Evolutionary conservation across 2,113 vertebrate genomes (phyloP).

Genomic region (Scopus umbretta): DNA sequence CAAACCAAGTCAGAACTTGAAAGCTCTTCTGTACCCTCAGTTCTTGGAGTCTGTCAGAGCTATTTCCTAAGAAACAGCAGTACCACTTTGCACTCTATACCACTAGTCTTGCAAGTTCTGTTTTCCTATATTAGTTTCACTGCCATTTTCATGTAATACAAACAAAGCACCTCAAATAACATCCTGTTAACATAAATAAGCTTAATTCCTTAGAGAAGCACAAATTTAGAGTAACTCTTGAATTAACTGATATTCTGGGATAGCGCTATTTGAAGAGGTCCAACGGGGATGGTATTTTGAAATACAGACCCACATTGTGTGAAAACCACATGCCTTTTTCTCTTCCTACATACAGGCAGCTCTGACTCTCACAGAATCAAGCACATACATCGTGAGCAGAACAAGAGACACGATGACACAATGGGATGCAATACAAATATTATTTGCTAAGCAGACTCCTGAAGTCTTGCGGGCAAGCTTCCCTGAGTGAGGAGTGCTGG

Average conservation of each 20-base stretch:
- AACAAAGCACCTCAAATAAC: conserved; percentile 10
- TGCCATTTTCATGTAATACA: neutral
- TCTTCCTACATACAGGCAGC: conserved; percentile 7
- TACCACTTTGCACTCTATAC: neutral
- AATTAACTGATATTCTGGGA: conserved; percentile 44
- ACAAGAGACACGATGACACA: neutral
- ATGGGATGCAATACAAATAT: neutral
- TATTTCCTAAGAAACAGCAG: neutral
- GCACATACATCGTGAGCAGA: neutral
- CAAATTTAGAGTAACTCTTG: neutral
- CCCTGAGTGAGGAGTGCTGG: neutral
- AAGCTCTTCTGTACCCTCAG: neutral
- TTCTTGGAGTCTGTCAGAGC: neutral
- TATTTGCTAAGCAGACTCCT: neutral
- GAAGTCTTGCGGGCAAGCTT: neutral
- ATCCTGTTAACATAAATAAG: conserved; percentile 3
- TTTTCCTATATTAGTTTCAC: neutral
- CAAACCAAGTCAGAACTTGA: neutral
- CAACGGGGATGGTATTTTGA: neutral
- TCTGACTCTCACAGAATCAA: neutral
- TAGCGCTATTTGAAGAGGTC: conserved; percentile 31
- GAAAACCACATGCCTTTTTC: neutral
- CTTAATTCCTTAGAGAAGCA: neutral
- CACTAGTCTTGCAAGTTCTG: neutral
- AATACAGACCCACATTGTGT: neutral